These are phyloP conservation scores for Aspidiotus destructor DNA, from an alignment of 2,888 invertebrate species.

Conservation along the genomic window DNA sequence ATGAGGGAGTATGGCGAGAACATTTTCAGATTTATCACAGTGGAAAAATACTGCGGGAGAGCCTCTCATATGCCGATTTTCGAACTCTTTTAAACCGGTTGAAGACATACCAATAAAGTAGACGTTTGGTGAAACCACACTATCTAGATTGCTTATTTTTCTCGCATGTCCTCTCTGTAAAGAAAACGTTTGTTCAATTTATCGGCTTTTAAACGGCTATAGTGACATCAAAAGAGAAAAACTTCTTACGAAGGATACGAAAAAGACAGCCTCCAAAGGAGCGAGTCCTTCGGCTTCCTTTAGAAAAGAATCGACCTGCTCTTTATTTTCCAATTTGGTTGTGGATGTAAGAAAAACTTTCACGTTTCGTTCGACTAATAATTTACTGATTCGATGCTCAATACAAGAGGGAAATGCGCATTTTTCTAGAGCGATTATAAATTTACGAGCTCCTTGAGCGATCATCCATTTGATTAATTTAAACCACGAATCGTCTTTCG, in stretches of 20 bases:
- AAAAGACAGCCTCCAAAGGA: slow-evolving; percentile 27
- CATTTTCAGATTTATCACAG: slow-evolving; percentile 11
- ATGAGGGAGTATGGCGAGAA: neutral
- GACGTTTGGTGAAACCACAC: slow-evolving; percentile 1
- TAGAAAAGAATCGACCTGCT: slow-evolving; percentile 8
- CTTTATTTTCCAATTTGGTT: slow-evolving; percentile 10
- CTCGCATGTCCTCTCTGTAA: slow-evolving; percentile 4
- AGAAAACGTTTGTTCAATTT: neutral
- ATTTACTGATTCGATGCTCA: slow-evolving; percentile 31
- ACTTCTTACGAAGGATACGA: slow-evolving; percentile 18
- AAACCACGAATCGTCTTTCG: slow-evolving; percentile 25
- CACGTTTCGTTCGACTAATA: slow-evolving; percentile 26
- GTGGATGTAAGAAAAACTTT: slow-evolving; percentile 22
- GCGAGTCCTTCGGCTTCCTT: slow-evolving; percentile 19
- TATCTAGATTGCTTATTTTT: slow-evolving; percentile 13
- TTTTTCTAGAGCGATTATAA: slow-evolving; percentile 31
- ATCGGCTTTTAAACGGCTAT: neutral
- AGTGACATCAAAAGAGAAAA: neutral
- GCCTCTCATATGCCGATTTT: slow-evolving; percentile 6
- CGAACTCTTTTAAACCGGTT: slow-evolving; percentile 20
- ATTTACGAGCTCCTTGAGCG: slow-evolving; percentile 30
- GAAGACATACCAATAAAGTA: slow-evolving; percentile 11
- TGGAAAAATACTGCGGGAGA: slow-evolving; percentile 14
- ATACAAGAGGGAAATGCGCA: slow-evolving; percentile 19
- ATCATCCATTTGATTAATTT: slow-evolving; percentile 33